Evolutionary conservation across 2,888 invertebrate genomes (phyloP).

Genomic region (Papilio gigon): DNA sequence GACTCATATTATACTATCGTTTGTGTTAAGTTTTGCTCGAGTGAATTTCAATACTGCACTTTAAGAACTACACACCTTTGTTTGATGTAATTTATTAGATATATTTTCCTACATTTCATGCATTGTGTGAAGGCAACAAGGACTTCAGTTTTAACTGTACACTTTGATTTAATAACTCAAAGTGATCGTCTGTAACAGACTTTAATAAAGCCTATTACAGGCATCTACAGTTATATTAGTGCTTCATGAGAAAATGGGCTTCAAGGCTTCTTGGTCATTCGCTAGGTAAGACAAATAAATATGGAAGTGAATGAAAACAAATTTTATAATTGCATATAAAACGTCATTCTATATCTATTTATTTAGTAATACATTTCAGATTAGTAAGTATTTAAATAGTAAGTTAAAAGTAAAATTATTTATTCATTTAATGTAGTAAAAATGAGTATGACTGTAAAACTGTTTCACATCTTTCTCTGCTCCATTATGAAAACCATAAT

Average conservation of each 20-base stretch:
- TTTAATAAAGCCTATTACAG: background rate
- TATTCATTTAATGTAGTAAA: background rate
- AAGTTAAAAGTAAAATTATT: no score
- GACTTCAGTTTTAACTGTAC: no score
- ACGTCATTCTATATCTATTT: no score
- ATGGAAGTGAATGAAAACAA: no score
- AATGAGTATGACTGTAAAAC: background rate
- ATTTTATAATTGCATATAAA: no score
- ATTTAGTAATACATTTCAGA: no score
- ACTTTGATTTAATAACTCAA: no score
- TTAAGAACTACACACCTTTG: background rate
- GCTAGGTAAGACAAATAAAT: background rate
- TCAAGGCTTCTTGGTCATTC: background rate
- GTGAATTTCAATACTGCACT: slow-evolving; percentile 4
- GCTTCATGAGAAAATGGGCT: background rate
- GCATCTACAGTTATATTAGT: background rate
- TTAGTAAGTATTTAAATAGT: no score
- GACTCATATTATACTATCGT: background rate
- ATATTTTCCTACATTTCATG: no score
- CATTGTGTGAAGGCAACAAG: no score
- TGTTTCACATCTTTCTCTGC: slow-evolving; percentile 1
- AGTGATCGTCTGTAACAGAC: no score
- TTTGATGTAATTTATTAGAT: no score
- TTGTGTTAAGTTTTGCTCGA: background rate
- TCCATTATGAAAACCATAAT: slow-evolving; percentile 7